Percentiles rank a stretch among this genome's conserved stretches.
Evolutionary conservation across 1,140 invertebrate genomes (phyloP).

Genomic region (Drosophila arizonae): DNA sequence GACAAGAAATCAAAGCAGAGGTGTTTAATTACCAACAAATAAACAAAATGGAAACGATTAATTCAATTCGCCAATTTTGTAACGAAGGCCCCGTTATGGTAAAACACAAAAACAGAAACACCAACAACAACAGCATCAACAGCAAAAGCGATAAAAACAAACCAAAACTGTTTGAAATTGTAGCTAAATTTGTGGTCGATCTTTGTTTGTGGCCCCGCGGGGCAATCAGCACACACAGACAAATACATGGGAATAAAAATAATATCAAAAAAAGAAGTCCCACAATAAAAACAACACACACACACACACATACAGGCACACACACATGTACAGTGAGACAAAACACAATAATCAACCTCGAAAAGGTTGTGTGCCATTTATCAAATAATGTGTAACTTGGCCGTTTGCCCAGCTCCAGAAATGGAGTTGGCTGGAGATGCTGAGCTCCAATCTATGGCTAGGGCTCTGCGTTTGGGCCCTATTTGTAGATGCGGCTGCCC

Average conservation of each 20-base stretch:
- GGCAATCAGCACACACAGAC: constrained; percentile 45
- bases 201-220: constrained; percentile 41
- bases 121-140: constrained; percentile 23
- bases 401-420: constrained; percentile 53
- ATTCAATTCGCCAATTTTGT: constrained; percentile 79
- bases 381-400: constrained; percentile 79
- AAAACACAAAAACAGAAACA: constrained; percentile 39
- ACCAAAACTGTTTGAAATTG: constrained; percentile 68
- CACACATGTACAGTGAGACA: constrained; percentile 51
- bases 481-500: constrained; percentile 47
- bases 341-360: constrained; percentile 81
- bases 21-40: constrained; percentile 82
- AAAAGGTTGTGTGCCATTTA: constrained; percentile 81
- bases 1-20: constrained; percentile 79
- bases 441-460: constrained; percentile 26
- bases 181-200: constrained; percentile 72
- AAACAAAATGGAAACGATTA: constrained; percentile 81
- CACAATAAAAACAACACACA: constrained; percentile 54
- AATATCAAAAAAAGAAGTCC: constrained; percentile 51
- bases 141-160: constrained; percentile 27
- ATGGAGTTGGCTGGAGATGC: constrained; percentile 37
- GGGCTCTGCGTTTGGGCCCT: constrained; percentile 33
- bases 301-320: neutral
- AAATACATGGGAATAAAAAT: constrained; percentile 15
- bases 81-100: constrained; percentile 73